phyloP scores from a whole-genome alignment of 2,113 vertebrate genomes.

The Heterotis niloticus region DNA sequence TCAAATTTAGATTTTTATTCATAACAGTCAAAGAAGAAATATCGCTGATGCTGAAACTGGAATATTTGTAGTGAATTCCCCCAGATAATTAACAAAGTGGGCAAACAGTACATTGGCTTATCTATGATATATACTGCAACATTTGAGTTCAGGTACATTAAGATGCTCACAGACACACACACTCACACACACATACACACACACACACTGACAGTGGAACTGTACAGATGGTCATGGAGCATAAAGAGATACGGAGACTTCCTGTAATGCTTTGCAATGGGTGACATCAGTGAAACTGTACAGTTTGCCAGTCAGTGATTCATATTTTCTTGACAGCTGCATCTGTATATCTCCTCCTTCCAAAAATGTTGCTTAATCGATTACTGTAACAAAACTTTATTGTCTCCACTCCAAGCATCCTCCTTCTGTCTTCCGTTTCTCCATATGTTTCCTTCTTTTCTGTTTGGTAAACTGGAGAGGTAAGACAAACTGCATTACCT shows the following conservation, averaged over 20 bases:
- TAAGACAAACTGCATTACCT: slow-evolving; percentile 1
- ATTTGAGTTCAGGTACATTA: not conserved
- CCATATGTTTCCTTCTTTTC: slow-evolving; percentile 21
- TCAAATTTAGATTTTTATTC: not conserved
- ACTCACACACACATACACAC: too few relatives aligned
- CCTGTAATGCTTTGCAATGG: slow-evolving; percentile 22
- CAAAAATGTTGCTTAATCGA: not conserved
- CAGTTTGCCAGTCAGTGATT: slow-evolving; percentile 16
- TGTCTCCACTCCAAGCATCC: not conserved
- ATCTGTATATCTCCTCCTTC: slow-evolving; percentile 11
- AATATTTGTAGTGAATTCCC: not conserved
- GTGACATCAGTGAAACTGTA: slow-evolving; percentile 14
- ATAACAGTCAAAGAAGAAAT: not conserved
- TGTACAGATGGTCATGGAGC: slow-evolving; percentile 22
- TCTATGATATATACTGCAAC: not conserved
- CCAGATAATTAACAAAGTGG: not conserved
- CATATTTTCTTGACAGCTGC: slow-evolving; percentile 10
- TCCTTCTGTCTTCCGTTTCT: slow-evolving; percentile 13
- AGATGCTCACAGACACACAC: slow-evolving; percentile 1
- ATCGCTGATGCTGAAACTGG: slow-evolving; percentile 1
- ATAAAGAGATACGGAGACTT: slow-evolving; percentile 27
- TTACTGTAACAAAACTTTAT: slow-evolving; percentile 4
- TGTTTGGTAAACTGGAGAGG: slow-evolving; percentile 6
- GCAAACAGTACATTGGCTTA: not conserved
- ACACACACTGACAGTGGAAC: slow-evolving; percentile 14